Base-by-base conservation (phyloP, 1,140 invertebrate genomes). In the Aphelinus certus region DNA sequence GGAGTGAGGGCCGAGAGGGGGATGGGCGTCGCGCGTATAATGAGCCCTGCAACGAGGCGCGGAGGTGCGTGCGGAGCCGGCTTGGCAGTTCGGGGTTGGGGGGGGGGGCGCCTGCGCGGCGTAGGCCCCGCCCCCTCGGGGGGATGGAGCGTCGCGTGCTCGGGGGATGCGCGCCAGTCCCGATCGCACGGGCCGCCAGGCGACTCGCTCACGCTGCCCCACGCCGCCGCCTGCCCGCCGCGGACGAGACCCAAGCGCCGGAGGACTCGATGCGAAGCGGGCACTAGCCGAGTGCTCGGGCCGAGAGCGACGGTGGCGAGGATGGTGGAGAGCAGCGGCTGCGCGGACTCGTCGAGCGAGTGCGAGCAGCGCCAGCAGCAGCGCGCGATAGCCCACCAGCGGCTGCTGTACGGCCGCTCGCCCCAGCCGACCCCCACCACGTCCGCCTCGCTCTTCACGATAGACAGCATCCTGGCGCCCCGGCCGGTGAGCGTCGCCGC, bases 401-500 rank as follows among this genome's bases (percentile, higher is more conserved):
- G 48, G 47, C 57, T 7, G 46, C 42, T 46, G 26, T 43, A 46
- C 62, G 42, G 42, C 42, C n/a, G 62, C 48, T 49, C 9, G 63
- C 43, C 45, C 6, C 5, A 7, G 63, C 9, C 42, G 46, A 49
- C 63, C 3, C 58, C 7, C 10, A 4, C 62, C n/a, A 43, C 89
- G 7, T 88, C 91, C 2, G 88, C 92, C 62, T 94, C 93, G 49
- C 87, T 93, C 51, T 95, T 95, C 82, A 95, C 93, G 76, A 95
- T 95, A 78, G 94, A 95, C 85, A 94, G 93, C 85, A 94, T 95
- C 71, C 85, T 95, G 80, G 93, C 92, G 43, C 91, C 92, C 47
- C 86, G 90, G 9, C 88, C 89, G 51, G 84, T 81, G 51, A 60
- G 66, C 75, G 3, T 76, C 75, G 46, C 76, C 42, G 63, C 49